These are phyloP conservation scores for Drosophila mayaguana DNA, from an alignment of 2,888 invertebrate genomes.

Conservation along the genomic window DNA sequence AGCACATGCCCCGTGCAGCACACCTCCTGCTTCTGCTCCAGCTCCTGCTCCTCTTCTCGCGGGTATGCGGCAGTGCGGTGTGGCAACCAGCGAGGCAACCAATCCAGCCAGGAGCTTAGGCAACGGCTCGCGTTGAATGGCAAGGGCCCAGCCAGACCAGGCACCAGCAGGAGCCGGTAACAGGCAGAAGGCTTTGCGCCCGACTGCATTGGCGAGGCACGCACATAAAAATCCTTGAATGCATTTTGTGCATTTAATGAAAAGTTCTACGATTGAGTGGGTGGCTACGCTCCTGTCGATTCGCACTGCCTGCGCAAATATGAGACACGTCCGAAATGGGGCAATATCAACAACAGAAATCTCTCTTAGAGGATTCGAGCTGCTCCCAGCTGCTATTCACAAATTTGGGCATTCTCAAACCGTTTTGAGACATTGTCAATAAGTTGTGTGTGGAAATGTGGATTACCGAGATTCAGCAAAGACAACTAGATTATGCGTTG, in stretches of 20 bases:
- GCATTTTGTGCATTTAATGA: constrained; percentile 67
- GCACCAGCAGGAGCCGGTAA: constrained; percentile 8
- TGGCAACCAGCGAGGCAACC: constrained; percentile 21
- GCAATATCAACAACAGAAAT: neutral
- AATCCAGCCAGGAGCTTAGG: constrained; percentile 48
- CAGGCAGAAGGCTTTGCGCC: constrained; percentile 5
- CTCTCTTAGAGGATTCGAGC: neutral
- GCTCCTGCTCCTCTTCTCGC: neutral
- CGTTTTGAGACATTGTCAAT: constrained; percentile 2
- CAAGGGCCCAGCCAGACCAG: constrained; percentile 13
- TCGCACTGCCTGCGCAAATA: neutral
- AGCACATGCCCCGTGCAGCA: constrained; percentile 38
- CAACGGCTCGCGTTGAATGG: constrained; percentile 19
- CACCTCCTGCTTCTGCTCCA: neutral
- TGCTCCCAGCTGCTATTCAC: neutral
- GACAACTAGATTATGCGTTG: neutral
- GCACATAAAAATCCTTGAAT: constrained; percentile 60
- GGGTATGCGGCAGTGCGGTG: neutral
- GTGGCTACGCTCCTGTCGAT: constrained; percentile 15
- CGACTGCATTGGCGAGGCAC: constrained; percentile 37
- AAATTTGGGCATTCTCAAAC: neutral
- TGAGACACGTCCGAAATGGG: neutral
- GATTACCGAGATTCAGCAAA: neutral
- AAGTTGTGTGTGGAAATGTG: neutral
- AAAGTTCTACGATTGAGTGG: constrained; percentile 38